Base-by-base conservation (phyloP, 37 sponge, comb jelly and placozoan genomes). In the Cladorhizidae sp. region DNA sequence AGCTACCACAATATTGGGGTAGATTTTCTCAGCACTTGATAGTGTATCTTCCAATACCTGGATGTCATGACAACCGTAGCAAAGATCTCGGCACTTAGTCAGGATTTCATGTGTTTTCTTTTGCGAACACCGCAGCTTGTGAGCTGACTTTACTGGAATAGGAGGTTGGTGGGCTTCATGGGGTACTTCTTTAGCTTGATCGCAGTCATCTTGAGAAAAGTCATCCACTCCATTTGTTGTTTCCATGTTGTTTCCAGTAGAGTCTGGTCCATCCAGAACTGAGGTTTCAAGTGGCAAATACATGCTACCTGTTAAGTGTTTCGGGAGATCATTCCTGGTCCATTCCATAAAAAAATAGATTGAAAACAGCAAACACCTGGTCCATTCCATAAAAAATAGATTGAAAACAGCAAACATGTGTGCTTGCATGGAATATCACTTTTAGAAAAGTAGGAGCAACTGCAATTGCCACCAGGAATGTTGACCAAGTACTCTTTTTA, bases 361-460 rank as follows among this genome's bases (percentile, higher is more conserved):
- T n/a, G n/a, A n/a, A n/a, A n/a, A n/a, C n/a, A n/a, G n/a, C n/a
- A n/a, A n/a, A n/a, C n/a, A n/a, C n/a, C n/a, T n/a, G n/a, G n/a
- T n/a, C n/a, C n/a, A n/a, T n/a, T n/a, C n/a, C 37, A 18, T 20
- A 64, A 3, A 3, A 58, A 57, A 58, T 20, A 64, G 28, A 42
- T 40, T 31, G 38, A 78, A 78, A 26, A 78, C 51, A 1, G 79
- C 50, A 64, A 78, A 78, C 65, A 64, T 78, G 51, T 78, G 79
- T n/a, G n/a, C 49, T 78, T 78, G 79, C 67, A 78, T 40, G 79
- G 79, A 17, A 78, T 65, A 33, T 39, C 36, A 20, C 40, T 78
- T 57, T 78, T 78, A 37, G 67, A 55, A 78, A 78, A 78, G 67
- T 57, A n/a, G n/a, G n/a, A n/a, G n/a, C n/a, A n/a, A n/a, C n/a